Evolutionary conservation across 2,797 vertebrate genomes (phyloP).

Genomic region (Sebastes reedi): DNA sequence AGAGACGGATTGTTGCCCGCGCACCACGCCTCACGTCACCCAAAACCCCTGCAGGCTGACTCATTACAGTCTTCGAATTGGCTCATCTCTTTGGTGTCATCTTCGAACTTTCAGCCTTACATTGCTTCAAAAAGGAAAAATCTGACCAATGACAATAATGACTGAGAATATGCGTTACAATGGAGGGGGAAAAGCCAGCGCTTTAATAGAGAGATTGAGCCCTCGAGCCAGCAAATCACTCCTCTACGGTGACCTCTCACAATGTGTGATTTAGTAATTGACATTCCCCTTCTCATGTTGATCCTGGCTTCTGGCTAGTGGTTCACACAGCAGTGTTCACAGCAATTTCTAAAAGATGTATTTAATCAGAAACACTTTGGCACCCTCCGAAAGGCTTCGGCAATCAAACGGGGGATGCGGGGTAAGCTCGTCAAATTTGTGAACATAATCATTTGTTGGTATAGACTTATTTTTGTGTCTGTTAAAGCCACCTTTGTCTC

Average conservation of each 20-base stretch:
- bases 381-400: constrained; percentile 10
- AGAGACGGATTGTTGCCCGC: constrained; percentile 18
- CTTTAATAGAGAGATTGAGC: constrained; percentile 29
- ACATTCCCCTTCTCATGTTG: constrained; percentile 34
- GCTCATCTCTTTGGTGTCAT: constrained; percentile 12
- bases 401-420: neutral
- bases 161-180: neutral
- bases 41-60: constrained; percentile 13
- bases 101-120: neutral
- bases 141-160: constrained; percentile 1
- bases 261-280: constrained; percentile 57
- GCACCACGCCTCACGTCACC: neutral
- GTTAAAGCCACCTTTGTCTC: neutral
- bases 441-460: constrained; percentile 13
- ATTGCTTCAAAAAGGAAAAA: neutral
- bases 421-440: constrained; percentile 11
- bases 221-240: constrained; percentile 38
- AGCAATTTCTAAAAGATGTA: constrained; percentile 32
- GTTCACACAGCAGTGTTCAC: constrained; percentile 30
- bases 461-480: neutral
- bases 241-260: constrained; percentile 37
- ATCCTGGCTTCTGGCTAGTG: constrained; percentile 47
- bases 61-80: constrained; percentile 1
- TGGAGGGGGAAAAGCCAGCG: neutral
- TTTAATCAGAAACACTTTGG: constrained; percentile 40